Conservation (phyloP, 1,140 invertebrate genomes). For the Aphidius gifuensis region DNA sequence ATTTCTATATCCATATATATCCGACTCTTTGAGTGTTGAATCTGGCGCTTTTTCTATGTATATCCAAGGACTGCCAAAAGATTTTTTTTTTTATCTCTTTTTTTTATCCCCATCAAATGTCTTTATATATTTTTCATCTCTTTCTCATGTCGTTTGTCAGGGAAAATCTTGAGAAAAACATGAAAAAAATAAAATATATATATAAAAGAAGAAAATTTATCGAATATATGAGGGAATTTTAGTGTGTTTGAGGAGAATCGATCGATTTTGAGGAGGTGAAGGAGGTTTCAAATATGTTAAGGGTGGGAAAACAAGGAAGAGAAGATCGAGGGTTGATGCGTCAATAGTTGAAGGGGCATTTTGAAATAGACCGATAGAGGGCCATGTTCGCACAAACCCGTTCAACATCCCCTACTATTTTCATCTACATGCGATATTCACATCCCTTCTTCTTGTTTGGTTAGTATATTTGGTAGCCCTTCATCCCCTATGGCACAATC, state of each 20-base stretch:
- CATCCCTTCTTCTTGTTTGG: background rate
- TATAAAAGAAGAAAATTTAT: too few relatives aligned
- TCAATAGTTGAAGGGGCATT: conserved; percentile 21
- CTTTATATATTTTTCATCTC: background rate
- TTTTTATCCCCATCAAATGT: background rate
- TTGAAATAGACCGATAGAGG: conserved; percentile 23
- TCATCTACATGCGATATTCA: background rate
- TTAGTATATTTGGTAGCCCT: conserved; percentile 5
- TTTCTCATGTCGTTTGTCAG: too few relatives aligned
- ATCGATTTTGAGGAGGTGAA: background rate
- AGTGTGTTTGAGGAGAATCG: too few relatives aligned
- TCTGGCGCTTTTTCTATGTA: too few relatives aligned
- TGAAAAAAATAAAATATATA: too few relatives aligned
- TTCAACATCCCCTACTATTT: conserved; percentile 1
- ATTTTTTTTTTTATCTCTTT: too few relatives aligned
- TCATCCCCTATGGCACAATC: background rate
- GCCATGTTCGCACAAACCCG: conserved; percentile 22
- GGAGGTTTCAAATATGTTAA: background rate
- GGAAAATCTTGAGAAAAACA: too few relatives aligned
- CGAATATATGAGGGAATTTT: too few relatives aligned
- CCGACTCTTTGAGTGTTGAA: too few relatives aligned
- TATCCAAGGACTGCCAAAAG: too few relatives aligned
- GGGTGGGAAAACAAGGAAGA: background rate
- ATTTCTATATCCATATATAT: background rate
- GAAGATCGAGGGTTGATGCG: conserved; percentile 12